Evolutionary conservation across 2,113 vertebrate genomes (phyloP).

Genomic region (Ptyas mucosa): DNA sequence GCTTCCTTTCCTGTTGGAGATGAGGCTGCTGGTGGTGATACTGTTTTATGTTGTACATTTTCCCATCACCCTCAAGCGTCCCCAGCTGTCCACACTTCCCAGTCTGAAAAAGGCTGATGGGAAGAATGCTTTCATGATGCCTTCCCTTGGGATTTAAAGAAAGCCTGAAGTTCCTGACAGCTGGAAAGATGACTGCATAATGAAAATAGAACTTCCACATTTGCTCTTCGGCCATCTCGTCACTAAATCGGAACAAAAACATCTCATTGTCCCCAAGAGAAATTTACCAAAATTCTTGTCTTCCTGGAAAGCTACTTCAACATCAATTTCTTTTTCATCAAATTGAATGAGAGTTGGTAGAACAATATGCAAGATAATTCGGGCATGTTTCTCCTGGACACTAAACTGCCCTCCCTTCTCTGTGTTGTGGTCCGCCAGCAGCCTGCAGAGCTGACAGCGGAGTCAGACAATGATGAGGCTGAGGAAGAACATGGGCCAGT

Average conservation of each 20-base stretch:
- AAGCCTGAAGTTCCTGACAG: background rate
- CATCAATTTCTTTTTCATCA: background rate
- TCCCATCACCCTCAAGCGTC: background rate
- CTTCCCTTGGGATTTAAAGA: background rate
- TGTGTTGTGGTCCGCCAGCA: too few species aligned
- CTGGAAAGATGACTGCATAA: background rate
- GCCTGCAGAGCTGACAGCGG: too few species aligned
- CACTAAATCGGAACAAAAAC: background rate
- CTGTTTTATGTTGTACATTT: background rate
- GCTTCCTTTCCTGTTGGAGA: background rate
- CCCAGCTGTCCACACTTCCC: background rate
- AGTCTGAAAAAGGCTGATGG: background rate
- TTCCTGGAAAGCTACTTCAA: background rate
- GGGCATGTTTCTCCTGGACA: background rate
- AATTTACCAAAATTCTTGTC: background rate
- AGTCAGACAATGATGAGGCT: too few species aligned
- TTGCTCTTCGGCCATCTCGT: background rate
- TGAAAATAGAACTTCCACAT: background rate
- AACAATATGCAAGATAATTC: background rate
- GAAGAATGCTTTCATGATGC: background rate
- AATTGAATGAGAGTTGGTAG: background rate
- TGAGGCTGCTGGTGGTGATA: background rate
- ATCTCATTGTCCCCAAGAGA: background rate
- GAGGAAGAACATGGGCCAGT: too few species aligned
- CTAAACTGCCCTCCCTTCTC: background rate